These are phyloP conservation scores for Drosophila sulfurigaster DNA, from an alignment of 1,140 invertebrate species.

Conservation along the genomic window DNA sequence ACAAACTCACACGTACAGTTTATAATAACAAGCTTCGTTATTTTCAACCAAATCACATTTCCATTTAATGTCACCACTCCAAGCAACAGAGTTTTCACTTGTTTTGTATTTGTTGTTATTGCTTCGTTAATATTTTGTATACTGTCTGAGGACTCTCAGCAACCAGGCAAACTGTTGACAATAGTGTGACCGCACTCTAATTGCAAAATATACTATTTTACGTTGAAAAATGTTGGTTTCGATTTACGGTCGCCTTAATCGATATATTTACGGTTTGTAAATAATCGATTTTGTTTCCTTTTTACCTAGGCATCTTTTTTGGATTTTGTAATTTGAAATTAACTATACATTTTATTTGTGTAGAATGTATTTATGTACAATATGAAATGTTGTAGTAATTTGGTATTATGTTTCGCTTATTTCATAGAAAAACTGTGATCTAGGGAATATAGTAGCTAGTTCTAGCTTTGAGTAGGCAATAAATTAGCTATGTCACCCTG, in stretches of 20 bases:
- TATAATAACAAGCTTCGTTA: not conserved
- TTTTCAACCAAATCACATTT: conserved; percentile 7
- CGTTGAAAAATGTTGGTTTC: not conserved
- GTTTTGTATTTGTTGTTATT: not conserved
- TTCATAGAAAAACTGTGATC: no score
- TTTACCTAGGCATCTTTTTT: no score
- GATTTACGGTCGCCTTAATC: not conserved
- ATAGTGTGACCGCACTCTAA: not conserved
- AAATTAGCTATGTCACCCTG: no score
- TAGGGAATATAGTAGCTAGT: no score
- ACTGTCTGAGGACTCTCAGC: not conserved
- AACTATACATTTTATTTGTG: no score
- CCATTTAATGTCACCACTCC: not conserved
- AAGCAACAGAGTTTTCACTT: not conserved
- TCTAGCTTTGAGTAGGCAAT: no score
- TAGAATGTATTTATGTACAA: no score
- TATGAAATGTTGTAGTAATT: no score
- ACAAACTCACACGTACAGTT: not conserved
- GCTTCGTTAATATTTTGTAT: not conserved
- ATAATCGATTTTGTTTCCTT: not conserved
- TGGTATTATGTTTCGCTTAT: no score
- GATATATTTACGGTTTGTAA: not conserved
- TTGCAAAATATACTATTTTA: not conserved
- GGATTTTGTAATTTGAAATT: no score
- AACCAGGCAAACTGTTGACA: not conserved